Conservation (phyloP, 2,797 vertebrate species). For the Gymnoscopelus microlampas region DNA sequence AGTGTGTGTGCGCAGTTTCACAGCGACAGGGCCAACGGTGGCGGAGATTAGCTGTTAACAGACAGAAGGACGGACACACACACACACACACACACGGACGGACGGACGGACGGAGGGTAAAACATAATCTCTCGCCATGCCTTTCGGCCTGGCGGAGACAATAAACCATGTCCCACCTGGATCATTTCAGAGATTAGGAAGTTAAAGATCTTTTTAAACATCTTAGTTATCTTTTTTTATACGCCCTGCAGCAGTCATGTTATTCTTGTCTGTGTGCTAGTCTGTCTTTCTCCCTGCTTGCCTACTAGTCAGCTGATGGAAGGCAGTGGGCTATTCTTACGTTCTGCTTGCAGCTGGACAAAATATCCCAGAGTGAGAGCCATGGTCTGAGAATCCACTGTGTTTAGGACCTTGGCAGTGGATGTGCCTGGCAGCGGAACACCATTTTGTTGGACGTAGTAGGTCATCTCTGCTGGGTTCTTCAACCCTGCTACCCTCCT, state of each 20-base stretch:
- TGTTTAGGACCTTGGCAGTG: constrained; percentile 95
- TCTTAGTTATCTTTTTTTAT: constrained; percentile 25
- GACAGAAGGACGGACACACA: no score
- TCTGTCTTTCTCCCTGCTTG: neutral
- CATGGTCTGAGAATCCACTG: constrained; percentile 96
- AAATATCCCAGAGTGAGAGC: constrained; percentile 96
- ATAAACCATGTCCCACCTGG: constrained; percentile 51
- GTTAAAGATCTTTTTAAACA: constrained; percentile 48
- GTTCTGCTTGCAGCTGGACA: constrained; percentile 95
- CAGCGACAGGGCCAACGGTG: no score
- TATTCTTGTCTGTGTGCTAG: constrained; percentile 37
- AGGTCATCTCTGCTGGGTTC: constrained; percentile 94
- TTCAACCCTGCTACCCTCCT: constrained; percentile 88
- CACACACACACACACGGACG: no score
- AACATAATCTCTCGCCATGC: no score
- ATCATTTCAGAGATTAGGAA: constrained; percentile 60
- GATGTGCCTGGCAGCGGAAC: constrained; percentile 88
- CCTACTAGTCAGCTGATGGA: constrained; percentile 19
- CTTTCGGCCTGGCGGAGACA: no score
- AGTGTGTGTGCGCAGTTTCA: no score
- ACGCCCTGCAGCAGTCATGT: constrained; percentile 41
- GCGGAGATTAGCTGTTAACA: no score
- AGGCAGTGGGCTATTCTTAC: constrained; percentile 78
- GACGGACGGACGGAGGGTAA: no score
- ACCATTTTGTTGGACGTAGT: constrained; percentile 91